Conservation (phyloP, 2,888 invertebrate species). For the Abrostola triplasia region DNA sequence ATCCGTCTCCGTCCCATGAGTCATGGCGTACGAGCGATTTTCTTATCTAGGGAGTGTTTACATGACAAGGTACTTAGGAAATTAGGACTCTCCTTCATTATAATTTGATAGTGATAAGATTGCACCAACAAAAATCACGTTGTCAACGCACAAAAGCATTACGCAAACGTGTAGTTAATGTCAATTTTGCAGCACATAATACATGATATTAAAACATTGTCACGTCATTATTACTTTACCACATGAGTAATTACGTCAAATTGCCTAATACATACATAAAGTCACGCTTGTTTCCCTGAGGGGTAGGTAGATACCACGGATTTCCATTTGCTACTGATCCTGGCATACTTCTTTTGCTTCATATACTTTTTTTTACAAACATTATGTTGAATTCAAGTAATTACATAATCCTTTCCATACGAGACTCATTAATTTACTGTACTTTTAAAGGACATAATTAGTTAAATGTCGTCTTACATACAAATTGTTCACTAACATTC, state of each 20-base stretch:
- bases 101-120: slow-evolving; percentile 5
- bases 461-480: slow-evolving; percentile 19
- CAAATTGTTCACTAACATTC: slow-evolving; percentile 28
- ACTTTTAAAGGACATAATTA: slow-evolving; percentile 36
- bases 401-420: slow-evolving; percentile 1
- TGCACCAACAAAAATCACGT: background rate
- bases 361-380: too few species aligned
- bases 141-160: background rate
- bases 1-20: slow-evolving; percentile 55
- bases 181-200: background rate
- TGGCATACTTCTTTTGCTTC: too few species aligned
- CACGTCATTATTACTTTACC: too few species aligned
- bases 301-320: too few species aligned
- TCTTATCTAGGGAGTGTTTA: slow-evolving; percentile 64
- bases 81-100: slow-evolving; percentile 43
- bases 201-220: too few species aligned
- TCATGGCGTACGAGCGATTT: slow-evolving; percentile 57
- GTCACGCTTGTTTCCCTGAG: too few species aligned
- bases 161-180: background rate
- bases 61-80: slow-evolving; percentile 56
- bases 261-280: too few species aligned
- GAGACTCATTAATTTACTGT: slow-evolving; percentile 17
- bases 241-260: too few species aligned
- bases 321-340: too few species aligned
- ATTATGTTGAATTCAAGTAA: too few species aligned